Evolutionary conservation across 1,140 invertebrate species (phyloP), one percentile per base, ranked within the genome.

Genomic region (Aphelenchoides avenae): DNA sequence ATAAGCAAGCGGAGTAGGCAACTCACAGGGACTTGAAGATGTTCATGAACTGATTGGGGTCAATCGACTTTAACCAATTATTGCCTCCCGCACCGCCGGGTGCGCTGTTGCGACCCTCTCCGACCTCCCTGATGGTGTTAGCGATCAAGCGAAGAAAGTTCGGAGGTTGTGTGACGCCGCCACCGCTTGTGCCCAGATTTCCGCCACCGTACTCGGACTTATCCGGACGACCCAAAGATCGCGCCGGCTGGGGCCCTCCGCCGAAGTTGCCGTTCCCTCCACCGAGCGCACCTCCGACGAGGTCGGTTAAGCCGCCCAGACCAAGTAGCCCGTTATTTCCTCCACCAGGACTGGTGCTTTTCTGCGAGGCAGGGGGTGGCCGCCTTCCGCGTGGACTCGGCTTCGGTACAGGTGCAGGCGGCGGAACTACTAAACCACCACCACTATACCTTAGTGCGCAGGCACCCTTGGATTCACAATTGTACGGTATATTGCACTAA

Each of bases 121-220:
- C 43, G 22, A 67, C 66, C 46, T 71, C 57, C n/a, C 60, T 31
- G 6, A 67, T 58, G 13, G 64, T 70, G 27, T 67, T 67, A 5
- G 64, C 53, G 26, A 67, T 67, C 27, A 67, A 52, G 6, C 68
- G 41, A 39, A 67, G 64, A 31, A 67, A 66, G 18, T 71, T 62
- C 6, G 62, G 58, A 34, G 52, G 59, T 13, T 67, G 64, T 31
- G 67, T 60, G 1, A 61, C 64, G 30, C 52, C 26, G 11, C 44
- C 26, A 22, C 34, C 18, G 24, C 55, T 39, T 30, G 26, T 22
- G 18, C 43, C 51, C n/a, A 37, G 20, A 39, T 29, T 31, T 5
- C 30, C 43, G 13, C 64, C 64, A 26, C 41, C 57, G 34, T 50
- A 29, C 42, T 36, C 40, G 49, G 11, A 6, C 11, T 48, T 48